Conservation (phyloP, 2,888 invertebrate genomes). For the Sipha maydis region DNA sequence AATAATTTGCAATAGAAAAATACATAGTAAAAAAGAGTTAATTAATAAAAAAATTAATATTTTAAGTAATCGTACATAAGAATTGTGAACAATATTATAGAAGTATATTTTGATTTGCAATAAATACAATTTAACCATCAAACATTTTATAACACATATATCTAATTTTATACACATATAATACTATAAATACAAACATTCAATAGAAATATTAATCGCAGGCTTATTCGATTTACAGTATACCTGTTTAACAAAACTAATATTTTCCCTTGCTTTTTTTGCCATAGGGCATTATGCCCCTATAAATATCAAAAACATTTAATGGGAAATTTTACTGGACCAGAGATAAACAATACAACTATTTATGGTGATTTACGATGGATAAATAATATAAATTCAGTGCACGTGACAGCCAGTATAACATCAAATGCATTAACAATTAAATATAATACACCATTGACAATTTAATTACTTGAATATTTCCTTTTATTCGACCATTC, state of each 20-base stretch:
- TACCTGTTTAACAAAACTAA: background rate
- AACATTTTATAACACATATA: background rate
- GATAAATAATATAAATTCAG: background rate
- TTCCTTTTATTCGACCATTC: background rate
- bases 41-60: no score
- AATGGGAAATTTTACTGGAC: background rate
- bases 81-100: no score
- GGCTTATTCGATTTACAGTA: background rate
- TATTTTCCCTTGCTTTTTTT: background rate
- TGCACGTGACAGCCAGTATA: slow-evolving; percentile 51
- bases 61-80: no score
- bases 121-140: background rate
- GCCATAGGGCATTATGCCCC: background rate
- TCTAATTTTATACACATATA: no score
- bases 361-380: background rate
- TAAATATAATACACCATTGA: background rate
- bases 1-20: no score
- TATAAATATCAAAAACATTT: background rate
- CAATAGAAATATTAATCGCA: background rate
- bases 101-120: background rate
- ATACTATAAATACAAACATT: no score
- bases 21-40: no score
- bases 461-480: slow-evolving; percentile 15
- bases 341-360: background rate
- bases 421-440: background rate